Evolutionary conservation across 2,888 invertebrate species (phyloP).

Genomic region (Apeira syringaria): DNA sequence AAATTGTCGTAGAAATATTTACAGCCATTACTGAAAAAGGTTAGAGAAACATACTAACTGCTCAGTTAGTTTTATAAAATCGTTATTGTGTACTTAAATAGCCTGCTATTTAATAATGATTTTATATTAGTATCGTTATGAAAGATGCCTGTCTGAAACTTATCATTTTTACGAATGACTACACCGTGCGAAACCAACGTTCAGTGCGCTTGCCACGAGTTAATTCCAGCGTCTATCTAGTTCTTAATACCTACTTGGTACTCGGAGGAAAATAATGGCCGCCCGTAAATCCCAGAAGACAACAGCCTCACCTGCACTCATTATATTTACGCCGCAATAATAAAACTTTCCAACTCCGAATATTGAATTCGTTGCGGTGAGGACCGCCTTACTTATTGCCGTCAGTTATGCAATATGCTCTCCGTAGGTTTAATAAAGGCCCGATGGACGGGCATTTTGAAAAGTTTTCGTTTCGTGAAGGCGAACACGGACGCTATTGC

Average conservation of each 20-base stretch:
- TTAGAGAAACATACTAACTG: no score
- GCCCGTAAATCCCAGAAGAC: conserved; percentile 73
- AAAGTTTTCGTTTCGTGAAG: conserved; percentile 79
- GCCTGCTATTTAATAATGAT: no score
- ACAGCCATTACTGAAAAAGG: no score
- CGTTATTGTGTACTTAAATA: no score
- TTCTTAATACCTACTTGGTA: conserved; percentile 30
- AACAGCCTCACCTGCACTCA: conserved; percentile 79
- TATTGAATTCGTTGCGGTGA: conserved; percentile 78
- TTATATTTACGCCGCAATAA: conserved; percentile 82
- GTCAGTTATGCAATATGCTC: conserved; percentile 77
- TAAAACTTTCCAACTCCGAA: conserved; percentile 81
- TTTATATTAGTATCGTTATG: no score
- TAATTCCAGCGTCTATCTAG: conserved; percentile 59
- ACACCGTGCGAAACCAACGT: not conserved
- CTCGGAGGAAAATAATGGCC: conserved; percentile 50
- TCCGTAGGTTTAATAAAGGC: conserved; percentile 75
- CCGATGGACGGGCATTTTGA: conserved; percentile 65
- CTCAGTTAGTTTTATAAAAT: no score
- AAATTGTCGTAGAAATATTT: no score
- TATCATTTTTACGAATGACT: no score
- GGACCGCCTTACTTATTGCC: conserved; percentile 77
- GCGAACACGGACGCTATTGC: conserved; percentile 65
- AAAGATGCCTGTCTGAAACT: no score
- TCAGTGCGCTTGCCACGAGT: conserved; percentile 17